Base-by-base conservation (phyloP, 2,797 vertebrate species). In the Bucorvus abyssinicus region DNA sequence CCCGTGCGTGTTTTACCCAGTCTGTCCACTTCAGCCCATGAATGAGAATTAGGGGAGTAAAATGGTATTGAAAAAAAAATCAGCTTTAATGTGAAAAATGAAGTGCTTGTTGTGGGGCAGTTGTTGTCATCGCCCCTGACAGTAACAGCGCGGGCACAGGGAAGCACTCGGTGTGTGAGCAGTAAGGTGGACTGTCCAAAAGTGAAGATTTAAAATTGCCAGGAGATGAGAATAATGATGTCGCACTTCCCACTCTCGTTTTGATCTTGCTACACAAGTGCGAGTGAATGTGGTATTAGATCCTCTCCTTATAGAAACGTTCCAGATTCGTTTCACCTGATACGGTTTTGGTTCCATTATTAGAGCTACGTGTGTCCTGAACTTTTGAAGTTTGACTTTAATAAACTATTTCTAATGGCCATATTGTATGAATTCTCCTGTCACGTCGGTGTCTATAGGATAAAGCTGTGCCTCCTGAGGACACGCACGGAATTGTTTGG, bases 221-320 rank as follows among this genome's bases (percentile, higher is more conserved):
- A 81, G 61, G 53, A 86, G 83, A 85, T 78, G 45, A 74, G 90
- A 91, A 65, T 82, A 82, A 84, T 91, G 73, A 57, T 55, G 21
- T 83, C 9, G 5, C 75, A 12, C 68, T 85, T 94, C 78, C 75
- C 68, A 87, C 91, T 87, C 74, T 50, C 22, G 1, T 76, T 93
- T 92, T 85, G 84, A 85, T 94, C 71, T 93, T 42, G 87, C 77
- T 87, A 71, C 56, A 57, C 42, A 49, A 84, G 83, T 1, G 0
- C 13, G 77, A 82, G 79, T 20, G 82, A 83, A 81, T 69, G 71
- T 77, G 87, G 79, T 91, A 92, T 85, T 77, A 89, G 68, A 74
- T 63, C 8, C 60, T 77, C 32, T 91, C 60, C 49, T 80, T 74
- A 52, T 14, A 57, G 75, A 85, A 91, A 63, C 0, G 1, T 38